A percentile compares a stretch with the other conserved stretches of the same genome.
Evolutionary conservation across 2,113 vertebrate species (phyloP).

Genomic region (Blennius ocellaris): DNA sequence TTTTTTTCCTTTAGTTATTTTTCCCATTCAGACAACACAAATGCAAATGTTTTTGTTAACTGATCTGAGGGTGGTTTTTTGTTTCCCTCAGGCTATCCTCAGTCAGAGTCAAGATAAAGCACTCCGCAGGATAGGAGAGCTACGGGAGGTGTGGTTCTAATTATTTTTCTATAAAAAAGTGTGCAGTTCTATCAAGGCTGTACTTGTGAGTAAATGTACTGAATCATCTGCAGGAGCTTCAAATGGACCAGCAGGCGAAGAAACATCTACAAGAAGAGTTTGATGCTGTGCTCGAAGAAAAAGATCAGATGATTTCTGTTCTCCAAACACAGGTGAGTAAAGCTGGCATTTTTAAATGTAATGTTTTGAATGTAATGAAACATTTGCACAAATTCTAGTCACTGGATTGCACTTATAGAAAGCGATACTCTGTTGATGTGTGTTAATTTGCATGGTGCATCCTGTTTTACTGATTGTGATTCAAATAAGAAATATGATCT

Average conservation of each 20-base stretch:
- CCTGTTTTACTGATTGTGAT: too few relatives aligned
- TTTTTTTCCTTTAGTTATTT: not conserved
- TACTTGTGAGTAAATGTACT: not conserved
- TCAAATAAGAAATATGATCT: too few relatives aligned
- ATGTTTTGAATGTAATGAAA: too few relatives aligned
- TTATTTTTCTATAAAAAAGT: not conserved
- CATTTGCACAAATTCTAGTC: too few relatives aligned
- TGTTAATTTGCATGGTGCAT: too few relatives aligned
- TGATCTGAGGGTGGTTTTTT: conserved; percentile 1
- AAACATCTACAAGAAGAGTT: conserved; percentile 99
- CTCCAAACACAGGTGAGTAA: conserved; percentile 92
- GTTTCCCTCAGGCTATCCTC: conserved; percentile 86
- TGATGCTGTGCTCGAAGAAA: conserved; percentile 94
- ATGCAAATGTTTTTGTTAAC: not conserved
- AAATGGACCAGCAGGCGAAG: conserved; percentile 98
- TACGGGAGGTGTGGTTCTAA: conserved; percentile 87
- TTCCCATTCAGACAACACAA: not conserved
- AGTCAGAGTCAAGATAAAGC: conserved; percentile 98
- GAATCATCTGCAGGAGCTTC: conserved; percentile 87
- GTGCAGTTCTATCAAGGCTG: not conserved
- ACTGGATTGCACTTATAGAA: too few relatives aligned
- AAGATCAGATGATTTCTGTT: conserved; percentile 95
- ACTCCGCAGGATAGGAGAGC: conserved; percentile 93
- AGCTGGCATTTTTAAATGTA: too few relatives aligned
- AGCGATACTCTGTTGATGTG: too few relatives aligned